These are phyloP conservation scores for Polyommatus iphigenia DNA, from an alignment of 2,888 invertebrate genomes.

Conservation along the genomic window DNA sequence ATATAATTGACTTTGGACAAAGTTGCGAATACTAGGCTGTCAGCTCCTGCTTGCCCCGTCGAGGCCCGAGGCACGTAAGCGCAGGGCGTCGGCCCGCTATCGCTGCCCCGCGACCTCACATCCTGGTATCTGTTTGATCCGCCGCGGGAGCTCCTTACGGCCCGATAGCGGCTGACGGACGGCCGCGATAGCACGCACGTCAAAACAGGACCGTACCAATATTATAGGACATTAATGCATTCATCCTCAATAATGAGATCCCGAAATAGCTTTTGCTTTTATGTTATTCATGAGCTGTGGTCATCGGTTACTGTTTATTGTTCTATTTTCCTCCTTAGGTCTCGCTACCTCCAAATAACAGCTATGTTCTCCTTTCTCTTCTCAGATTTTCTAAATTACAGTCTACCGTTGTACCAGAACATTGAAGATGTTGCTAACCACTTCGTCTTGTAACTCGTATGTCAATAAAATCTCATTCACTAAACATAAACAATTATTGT, in stretches of 20 bases:
- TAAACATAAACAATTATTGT: not conserved
- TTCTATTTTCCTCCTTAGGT: no score
- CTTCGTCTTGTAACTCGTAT: not conserved
- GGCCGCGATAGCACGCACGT: not conserved
- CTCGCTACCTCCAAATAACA: no score
- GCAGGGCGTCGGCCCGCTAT: slow-evolving; percentile 8
- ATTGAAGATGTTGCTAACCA: no score
- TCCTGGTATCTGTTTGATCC: slow-evolving; percentile 5
- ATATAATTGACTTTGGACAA: not conserved
- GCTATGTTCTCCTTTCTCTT: no score
- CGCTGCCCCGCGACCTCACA: not conserved
- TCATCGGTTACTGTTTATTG: not conserved
- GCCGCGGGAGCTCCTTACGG: not conserved
- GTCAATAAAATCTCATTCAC: not conserved
- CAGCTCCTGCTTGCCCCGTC: not conserved
- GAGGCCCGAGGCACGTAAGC: not conserved
- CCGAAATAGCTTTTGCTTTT: not conserved
- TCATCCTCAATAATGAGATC: not conserved
- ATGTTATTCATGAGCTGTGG: not conserved
- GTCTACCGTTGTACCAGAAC: no score
- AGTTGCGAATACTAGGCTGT: not conserved
- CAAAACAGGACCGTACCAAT: not conserved
- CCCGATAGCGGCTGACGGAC: slow-evolving; percentile 11
- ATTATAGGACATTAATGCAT: slow-evolving; percentile 6
- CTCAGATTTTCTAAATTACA: no score